Conservation (phyloP, 2,113 vertebrate species). For the Vombatus ursinus region DNA sequence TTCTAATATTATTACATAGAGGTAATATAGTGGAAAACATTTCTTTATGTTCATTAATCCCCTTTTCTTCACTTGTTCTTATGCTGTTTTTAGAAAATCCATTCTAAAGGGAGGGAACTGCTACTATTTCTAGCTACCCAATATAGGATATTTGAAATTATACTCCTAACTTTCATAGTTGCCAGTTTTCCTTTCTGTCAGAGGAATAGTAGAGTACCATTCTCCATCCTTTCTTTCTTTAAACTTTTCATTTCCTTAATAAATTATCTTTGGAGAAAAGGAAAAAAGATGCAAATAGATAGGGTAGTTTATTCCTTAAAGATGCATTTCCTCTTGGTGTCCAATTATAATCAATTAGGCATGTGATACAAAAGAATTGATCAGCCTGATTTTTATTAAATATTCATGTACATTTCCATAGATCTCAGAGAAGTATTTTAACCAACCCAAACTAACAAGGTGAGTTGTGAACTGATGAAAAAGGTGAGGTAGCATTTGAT, state of each 20-base stretch:
- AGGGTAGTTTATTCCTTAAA: neutral
- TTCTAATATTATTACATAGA: neutral
- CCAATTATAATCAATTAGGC: neutral
- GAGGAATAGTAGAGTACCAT: neutral
- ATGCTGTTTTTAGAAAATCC: neutral
- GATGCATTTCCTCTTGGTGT: neutral
- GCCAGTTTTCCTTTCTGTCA: neutral
- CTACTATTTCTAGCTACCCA: neutral
- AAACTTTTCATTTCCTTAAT: neutral
- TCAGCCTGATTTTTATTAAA: neutral
- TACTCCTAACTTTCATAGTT: neutral
- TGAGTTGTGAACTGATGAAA: neutral
- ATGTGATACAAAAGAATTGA: neutral
- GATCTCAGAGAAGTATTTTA: neutral
- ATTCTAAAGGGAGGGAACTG: neutral
- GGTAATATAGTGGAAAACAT: neutral
- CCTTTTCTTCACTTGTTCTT: neutral
- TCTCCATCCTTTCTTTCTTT: neutral
- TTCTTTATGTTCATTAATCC: neutral
- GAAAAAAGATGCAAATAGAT: neutral
- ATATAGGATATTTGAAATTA: neutral
- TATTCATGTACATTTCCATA: neutral
- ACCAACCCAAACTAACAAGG: neutral
- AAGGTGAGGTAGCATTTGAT: neutral
- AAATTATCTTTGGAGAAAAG: conserved; percentile 14